These are phyloP conservation scores for Limnephilus marmoratus DNA, from an alignment of 2,888 invertebrate species.

Conservation along the genomic window DNA sequence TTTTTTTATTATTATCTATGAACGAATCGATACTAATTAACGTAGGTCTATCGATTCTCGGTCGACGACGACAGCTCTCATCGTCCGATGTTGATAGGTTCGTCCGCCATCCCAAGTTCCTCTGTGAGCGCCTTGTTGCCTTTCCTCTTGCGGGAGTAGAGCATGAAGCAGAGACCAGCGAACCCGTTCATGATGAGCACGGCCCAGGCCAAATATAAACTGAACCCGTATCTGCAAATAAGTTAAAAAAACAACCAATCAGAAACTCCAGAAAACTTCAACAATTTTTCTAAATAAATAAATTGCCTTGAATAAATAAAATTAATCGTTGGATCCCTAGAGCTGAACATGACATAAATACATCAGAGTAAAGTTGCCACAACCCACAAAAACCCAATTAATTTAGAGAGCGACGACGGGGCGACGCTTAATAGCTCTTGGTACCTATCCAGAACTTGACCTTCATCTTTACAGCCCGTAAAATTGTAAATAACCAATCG, in stretches of 20 bases:
- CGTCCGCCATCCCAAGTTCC: constrained; percentile 90
- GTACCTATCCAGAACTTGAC: too few relatives aligned
- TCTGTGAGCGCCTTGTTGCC: constrained; percentile 89
- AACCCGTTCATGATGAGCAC: constrained; percentile 84
- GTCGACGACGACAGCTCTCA: constrained; percentile 67
- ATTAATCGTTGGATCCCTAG: too few relatives aligned
- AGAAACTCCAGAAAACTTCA: too few relatives aligned
- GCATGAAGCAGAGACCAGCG: constrained; percentile 85
- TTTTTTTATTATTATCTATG: too few relatives aligned
- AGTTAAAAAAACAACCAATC: background rate
- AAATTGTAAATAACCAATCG: too few relatives aligned
- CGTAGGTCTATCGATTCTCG: background rate
- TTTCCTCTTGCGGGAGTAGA: constrained; percentile 91
- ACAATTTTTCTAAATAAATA: background rate
- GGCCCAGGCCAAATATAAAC: constrained; percentile 86
- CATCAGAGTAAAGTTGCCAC: too few relatives aligned
- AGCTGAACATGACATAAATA: too few relatives aligned
- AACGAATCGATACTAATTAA: background rate
- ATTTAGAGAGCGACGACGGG: too few relatives aligned
- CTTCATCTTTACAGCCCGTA: too few relatives aligned
- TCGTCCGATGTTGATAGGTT: constrained; percentile 88
- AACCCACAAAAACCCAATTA: too few relatives aligned
- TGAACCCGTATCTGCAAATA: constrained; percentile 81
- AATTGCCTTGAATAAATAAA: background rate
- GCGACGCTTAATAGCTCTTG: too few relatives aligned